These are phyloP conservation scores for Hyposoter dolosus DNA, from an alignment of 2,888 invertebrate genomes.

Conservation along the genomic window DNA sequence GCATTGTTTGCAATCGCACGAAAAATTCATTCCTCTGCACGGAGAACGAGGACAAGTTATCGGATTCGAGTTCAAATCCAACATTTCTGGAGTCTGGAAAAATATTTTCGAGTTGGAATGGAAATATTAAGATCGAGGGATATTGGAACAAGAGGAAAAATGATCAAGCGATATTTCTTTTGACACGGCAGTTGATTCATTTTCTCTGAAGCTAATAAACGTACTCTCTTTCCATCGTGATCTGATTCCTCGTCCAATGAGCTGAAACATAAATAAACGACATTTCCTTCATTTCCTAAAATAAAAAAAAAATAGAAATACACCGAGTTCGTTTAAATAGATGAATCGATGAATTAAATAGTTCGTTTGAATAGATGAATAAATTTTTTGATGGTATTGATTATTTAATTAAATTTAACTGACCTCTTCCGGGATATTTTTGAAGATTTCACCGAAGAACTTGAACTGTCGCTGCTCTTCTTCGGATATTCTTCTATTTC, in stretches of 20 bases:
- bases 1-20: conserved; percentile 27
- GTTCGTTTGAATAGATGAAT: neutral
- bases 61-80: neutral
- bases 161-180: neutral
- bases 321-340: neutral
- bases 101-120: neutral
- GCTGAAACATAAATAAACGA: conserved; percentile 31
- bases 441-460: conserved; percentile 16
- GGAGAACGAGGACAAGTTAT: neutral
- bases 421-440: conserved; percentile 51
- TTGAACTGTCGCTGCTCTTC: neutral
- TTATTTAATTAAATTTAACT: conserved; percentile 17
- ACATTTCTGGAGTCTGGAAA: conserved; percentile 25
- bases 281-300: neutral
- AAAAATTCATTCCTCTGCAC: conserved; percentile 14
- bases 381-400: neutral
- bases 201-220: neutral
- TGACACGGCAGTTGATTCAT: neutral
- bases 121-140: neutral
- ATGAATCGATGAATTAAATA: too few species aligned
- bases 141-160: neutral
- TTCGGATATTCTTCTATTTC: conserved; percentile 21
- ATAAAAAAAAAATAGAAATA: neutral
- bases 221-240: conserved; percentile 7
- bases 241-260: conserved; percentile 35